These are phyloP conservation scores for Toxostoma redivivum DNA, from an alignment of 2,113 vertebrate species.

Conservation along the genomic window DNA sequence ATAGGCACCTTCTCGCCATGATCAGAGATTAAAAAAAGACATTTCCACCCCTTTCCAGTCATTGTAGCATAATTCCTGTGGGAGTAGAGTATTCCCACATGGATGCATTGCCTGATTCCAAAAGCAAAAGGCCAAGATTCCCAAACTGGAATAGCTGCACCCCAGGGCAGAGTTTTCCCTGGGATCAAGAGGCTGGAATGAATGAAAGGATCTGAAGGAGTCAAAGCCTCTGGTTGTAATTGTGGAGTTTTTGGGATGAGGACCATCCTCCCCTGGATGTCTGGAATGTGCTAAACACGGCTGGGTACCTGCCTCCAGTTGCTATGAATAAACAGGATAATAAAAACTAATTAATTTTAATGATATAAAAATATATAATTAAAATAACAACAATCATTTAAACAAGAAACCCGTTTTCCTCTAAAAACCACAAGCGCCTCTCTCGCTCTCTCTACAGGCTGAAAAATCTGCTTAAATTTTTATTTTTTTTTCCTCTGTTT, in stretches of 20 bases:
- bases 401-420: neutral
- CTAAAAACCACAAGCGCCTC: fast-evolving
- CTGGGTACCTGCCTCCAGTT: neutral
- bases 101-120: neutral
- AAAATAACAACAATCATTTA: neutral
- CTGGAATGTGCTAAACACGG: neutral
- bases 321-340: neutral
- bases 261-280: neutral
- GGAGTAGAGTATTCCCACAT: neutral
- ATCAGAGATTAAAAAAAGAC: neutral
- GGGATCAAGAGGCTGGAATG: fast-evolving
- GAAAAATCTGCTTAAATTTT: neutral
- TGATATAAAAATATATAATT: no score
- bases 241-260: neutral
- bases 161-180: neutral
- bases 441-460: neutral
- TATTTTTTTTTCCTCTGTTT: neutral
- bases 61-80: neutral
- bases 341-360: neutral
- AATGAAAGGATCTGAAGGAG: neutral
- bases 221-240: fast-evolving
- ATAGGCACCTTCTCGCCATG: neutral
- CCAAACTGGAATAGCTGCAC: neutral
- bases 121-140: neutral
- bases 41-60: neutral